Conservation (phyloP, 2,888 invertebrate genomes). For the Hybos culiciformis region DNA sequence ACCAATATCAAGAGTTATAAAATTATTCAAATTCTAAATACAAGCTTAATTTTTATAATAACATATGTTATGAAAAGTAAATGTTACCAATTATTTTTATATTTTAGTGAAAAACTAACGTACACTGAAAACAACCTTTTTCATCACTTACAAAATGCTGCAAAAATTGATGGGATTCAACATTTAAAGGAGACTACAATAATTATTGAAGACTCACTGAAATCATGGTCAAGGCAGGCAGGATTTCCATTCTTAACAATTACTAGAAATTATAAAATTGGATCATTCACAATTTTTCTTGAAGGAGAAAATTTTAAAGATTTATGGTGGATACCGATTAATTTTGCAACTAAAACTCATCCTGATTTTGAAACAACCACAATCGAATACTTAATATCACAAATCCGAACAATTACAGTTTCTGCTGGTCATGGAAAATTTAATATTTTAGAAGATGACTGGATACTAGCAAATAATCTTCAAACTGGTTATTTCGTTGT, state of each 20-base stretch:
- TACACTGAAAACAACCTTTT: background rate
- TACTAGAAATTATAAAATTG: conserved; percentile 21
- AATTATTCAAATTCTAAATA: background rate
- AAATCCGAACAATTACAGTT: conserved; percentile 24
- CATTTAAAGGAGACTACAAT: conserved; percentile 22
- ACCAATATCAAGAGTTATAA: background rate
- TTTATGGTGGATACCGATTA: conserved; percentile 30
- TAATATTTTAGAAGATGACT: conserved; percentile 17
- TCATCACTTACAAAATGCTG: conserved; percentile 21
- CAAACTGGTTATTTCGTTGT: conserved; percentile 44
- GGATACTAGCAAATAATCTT: conserved; percentile 32
- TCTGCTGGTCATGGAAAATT: conserved; percentile 17
- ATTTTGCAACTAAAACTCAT: conserved; percentile 22
- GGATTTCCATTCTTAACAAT: conserved; percentile 42
- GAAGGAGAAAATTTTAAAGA: background rate
- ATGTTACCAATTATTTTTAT: background rate
- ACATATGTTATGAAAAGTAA: background rate
- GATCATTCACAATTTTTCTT: background rate
- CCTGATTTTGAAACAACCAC: conserved; percentile 26
- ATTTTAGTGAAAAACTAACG: background rate
- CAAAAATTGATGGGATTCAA: conserved; percentile 25
- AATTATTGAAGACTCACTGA: conserved; percentile 24
- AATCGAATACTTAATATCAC: conserved; percentile 24
- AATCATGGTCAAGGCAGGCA: conserved; percentile 41
- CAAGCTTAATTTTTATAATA: background rate